Conservation (phyloP, 2,797 vertebrate species). For the Gila robusta region DNA sequence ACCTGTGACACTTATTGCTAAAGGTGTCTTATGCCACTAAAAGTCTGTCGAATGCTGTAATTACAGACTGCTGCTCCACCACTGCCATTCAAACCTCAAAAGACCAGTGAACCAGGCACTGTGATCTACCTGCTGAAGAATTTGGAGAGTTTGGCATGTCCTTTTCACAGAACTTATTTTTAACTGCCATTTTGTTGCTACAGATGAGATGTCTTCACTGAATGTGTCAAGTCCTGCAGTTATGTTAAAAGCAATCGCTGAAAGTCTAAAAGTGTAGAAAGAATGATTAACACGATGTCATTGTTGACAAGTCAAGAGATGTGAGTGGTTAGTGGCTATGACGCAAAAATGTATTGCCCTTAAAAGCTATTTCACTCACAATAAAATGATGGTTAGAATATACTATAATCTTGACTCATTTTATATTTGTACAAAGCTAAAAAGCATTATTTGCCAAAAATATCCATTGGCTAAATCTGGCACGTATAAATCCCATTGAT, state of each 20-base stretch:
- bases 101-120: conserved; percentile 24
- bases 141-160: conserved; percentile 7
- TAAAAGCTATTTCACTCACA: conserved; percentile 6
- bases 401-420: not conserved
- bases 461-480: not conserved
- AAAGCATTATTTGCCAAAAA: not conserved
- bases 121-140: conserved; percentile 27
- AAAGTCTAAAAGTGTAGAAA: conserved; percentile 35
- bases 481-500: not conserved
- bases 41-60: conserved; percentile 14
- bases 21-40: not conserved
- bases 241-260: conserved; percentile 43
- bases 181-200: conserved; percentile 2
- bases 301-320: conserved; percentile 37
- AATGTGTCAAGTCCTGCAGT: conserved; percentile 59
- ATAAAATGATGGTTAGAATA: conserved; percentile 6
- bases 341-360: conserved; percentile 25
- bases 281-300: conserved; percentile 44
- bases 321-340: not conserved
- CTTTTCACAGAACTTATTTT: conserved; percentile 19
- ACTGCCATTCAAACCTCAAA: conserved; percentile 15
- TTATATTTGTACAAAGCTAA: not conserved
- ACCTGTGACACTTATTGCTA: not conserved
- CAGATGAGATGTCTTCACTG: conserved; percentile 58
- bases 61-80: conserved; percentile 11